phyloP scores from a whole-genome alignment of 2,888 invertebrate genomes.

The Cryptosula pallasiana region DNA sequence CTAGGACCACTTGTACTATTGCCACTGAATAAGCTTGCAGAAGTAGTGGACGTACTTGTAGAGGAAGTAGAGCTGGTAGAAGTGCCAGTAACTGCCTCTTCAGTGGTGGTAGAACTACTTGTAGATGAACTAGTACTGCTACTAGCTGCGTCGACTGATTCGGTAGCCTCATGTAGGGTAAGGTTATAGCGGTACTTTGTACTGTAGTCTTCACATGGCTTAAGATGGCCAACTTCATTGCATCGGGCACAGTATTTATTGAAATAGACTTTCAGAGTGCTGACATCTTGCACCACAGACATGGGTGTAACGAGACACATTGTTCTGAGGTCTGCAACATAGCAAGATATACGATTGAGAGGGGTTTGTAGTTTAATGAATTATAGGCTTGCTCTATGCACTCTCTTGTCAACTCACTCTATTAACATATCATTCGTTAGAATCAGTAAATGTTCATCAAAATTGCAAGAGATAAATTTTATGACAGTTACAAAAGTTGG shows the following conservation, averaged over 20 bases:
- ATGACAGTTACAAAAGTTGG: no score
- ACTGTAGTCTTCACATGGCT: neutral
- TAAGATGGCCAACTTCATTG: neutral
- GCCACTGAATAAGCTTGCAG: neutral
- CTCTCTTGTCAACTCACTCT: no score
- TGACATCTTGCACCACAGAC: neutral
- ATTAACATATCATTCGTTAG: no score
- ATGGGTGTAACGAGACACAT: neutral
- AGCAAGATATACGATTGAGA: no score
- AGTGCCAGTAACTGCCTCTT: neutral
- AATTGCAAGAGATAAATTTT: no score
- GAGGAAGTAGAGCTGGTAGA: constrained; percentile 11
- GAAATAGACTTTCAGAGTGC: neutral
- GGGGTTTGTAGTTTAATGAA: no score
- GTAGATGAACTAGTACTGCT: neutral
- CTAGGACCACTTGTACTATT: neutral
- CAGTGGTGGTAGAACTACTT: neutral
- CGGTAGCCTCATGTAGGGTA: neutral
- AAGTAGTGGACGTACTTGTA: neutral
- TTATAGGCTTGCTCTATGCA: no score
- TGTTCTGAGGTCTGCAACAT: neutral
- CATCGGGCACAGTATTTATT: constrained; percentile 1
- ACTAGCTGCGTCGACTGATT: neutral
- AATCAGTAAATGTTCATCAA: no score
- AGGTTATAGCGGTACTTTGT: no score